Evolutionary conservation across 1,140 invertebrate genomes (phyloP).

Genomic region (Tachypleus tridentatus): DNA sequence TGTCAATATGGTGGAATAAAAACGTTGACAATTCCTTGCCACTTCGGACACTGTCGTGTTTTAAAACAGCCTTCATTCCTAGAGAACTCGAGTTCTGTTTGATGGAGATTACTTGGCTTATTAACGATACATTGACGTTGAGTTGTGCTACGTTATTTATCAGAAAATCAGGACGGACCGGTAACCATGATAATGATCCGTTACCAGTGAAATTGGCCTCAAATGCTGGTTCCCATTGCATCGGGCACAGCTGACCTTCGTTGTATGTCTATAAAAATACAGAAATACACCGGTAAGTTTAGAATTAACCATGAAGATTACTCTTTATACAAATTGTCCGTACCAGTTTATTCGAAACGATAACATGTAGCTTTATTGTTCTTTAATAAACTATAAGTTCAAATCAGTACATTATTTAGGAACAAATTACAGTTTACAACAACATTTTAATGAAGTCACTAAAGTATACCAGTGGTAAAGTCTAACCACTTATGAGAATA

Average conservation of each 20-base stretch:
- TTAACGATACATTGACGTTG: background rate
- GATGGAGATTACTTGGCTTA: no score
- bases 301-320: background rate
- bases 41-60: no score
- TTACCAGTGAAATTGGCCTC: conserved; percentile 18
- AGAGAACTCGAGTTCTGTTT: no score
- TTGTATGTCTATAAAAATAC: conserved; percentile 14
- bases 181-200: conserved; percentile 17
- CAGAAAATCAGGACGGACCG: conserved; percentile 17
- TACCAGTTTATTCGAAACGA: background rate
- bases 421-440: background rate
- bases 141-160: conserved; percentile 17
- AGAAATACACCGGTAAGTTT: background rate
- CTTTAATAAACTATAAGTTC: background rate
- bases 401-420: background rate
- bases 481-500: no score
- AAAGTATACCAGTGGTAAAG: background rate
- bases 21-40: no score
- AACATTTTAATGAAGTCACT: background rate
- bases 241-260: conserved; percentile 22
- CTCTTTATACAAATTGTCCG: background rate
- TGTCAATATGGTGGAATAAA: no score
- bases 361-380: conserved; percentile 3
- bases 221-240: conserved; percentile 20
- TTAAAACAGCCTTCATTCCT: no score